phyloP scores from a whole-genome alignment of 2,113 vertebrate genomes.

The Columba janthina region DNA sequence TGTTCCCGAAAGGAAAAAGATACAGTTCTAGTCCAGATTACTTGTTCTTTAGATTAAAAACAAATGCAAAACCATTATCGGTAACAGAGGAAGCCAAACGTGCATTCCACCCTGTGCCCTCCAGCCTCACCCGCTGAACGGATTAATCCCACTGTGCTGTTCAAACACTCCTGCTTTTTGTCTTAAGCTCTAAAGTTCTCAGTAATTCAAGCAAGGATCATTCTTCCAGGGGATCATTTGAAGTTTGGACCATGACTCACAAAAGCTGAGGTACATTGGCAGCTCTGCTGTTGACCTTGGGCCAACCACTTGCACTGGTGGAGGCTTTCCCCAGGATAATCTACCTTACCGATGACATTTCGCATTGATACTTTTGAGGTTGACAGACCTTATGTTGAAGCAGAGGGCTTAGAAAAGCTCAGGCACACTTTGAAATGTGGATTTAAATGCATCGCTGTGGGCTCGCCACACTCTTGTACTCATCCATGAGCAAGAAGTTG shows the following conservation, averaged over 20 bases:
- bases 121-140: neutral
- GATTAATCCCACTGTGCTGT: neutral
- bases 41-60: neutral
- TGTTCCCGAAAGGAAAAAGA: neutral
- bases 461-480: neutral
- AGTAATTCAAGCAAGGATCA: neutral
- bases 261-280: neutral
- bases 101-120: neutral
- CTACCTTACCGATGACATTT: neutral
- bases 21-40: neutral
- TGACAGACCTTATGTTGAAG: neutral
- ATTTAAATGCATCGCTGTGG: neutral
- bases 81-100: neutral
- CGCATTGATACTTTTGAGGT: neutral
- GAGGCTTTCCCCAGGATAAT: neutral
- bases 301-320: neutral
- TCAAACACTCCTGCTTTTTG: neutral
- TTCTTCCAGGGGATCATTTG: neutral
- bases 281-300: neutral
- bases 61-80: neutral
- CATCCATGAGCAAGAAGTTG: neutral
- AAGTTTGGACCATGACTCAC: neutral
- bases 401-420: rapidly evolving
- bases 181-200: neutral
- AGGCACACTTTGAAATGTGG: rapidly evolving